A percentile compares a stretch with the other conserved stretches of the same genome.
Conservation (phyloP, 2,113 vertebrate genomes). For the Bubo scandiacus region DNA sequence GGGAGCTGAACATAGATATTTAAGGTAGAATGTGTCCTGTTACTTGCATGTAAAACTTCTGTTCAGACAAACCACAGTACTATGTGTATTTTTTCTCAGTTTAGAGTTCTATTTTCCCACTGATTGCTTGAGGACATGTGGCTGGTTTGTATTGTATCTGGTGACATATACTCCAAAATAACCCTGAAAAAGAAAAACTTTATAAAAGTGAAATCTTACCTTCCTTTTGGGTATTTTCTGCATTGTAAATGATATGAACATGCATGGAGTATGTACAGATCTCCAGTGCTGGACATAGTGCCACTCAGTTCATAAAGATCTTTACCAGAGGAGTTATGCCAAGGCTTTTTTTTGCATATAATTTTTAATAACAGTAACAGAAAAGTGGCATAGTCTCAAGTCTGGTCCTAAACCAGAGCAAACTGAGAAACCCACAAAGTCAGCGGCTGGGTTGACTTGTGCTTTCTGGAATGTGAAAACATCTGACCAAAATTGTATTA, state of each 20-base stretch:
- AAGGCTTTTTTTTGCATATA: background rate
- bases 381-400: background rate
- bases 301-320: background rate
- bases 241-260: background rate
- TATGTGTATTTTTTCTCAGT: background rate
- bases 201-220: background rate
- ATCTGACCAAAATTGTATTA: background rate
- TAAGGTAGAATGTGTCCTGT: background rate
- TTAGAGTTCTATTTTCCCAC: background rate
- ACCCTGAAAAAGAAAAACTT: background rate
- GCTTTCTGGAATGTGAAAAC: background rate
- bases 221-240: background rate
- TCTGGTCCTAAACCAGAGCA: background rate
- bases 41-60: background rate
- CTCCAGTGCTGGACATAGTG: background rate
- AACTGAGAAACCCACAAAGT: background rate
- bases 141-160: background rate
- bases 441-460: background rate
- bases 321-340: background rate
- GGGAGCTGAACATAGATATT: background rate
- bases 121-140: background rate
- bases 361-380: background rate
- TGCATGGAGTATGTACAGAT: background rate
- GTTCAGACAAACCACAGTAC: background rate
- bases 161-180: background rate